These are phyloP conservation scores for Oreocharis arfaki DNA, from an alignment of 2,113 vertebrate genomes.

Conservation along the genomic window DNA sequence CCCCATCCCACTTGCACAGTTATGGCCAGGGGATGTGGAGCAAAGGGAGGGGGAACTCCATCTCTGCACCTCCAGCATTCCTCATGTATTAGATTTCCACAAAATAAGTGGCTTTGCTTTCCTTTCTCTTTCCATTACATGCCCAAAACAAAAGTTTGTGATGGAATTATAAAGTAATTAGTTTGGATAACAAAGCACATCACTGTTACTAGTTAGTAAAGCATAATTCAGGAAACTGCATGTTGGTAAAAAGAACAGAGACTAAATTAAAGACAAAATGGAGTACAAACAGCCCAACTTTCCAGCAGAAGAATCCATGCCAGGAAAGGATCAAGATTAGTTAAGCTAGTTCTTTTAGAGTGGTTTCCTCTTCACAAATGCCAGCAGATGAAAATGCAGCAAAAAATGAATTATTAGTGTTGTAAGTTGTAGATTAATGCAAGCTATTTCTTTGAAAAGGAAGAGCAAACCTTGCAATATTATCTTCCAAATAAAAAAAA, in stretches of 20 bases:
- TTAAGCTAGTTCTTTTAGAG: not conserved
- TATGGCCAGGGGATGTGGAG: not conserved
- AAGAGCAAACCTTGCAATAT: conserved; percentile 58
- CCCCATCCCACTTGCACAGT: not conserved
- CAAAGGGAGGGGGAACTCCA: not conserved
- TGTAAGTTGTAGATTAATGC: conserved; percentile 35
- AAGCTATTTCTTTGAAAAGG: conserved; percentile 21
- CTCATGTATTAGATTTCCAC: not conserved
- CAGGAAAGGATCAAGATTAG: conserved; percentile 27
- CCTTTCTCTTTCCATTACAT: conserved; percentile 12
- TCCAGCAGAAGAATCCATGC: not conserved
- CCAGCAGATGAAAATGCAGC: not conserved
- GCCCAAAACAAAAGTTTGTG: not conserved
- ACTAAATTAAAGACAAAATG: not conserved
- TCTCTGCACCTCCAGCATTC: not conserved
- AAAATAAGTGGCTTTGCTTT: conserved; percentile 5
- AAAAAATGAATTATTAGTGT: conserved; percentile 6
- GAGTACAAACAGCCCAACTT: not conserved
- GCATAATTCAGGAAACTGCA: not conserved
- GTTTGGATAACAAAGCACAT: not conserved
- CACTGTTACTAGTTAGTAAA: not conserved
- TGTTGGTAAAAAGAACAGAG: not conserved
- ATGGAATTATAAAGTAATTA: not conserved
- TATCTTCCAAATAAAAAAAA: conserved; percentile 3
- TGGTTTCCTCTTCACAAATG: not conserved